These are phyloP conservation scores for Drosophila albomicans DNA, from an alignment of 1,140 invertebrate genomes.

Conservation along the genomic window DNA sequence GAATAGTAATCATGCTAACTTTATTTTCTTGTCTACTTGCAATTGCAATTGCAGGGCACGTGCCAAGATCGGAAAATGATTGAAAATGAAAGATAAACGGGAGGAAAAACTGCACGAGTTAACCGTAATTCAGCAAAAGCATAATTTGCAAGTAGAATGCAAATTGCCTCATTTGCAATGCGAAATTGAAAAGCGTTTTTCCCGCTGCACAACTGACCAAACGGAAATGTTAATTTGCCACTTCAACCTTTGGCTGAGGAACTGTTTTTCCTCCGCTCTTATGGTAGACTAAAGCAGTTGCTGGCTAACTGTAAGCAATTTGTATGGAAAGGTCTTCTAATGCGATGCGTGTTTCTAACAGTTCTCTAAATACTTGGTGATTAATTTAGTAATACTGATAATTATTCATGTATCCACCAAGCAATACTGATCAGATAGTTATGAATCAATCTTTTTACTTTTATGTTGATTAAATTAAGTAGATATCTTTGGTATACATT, in stretches of 20 bases:
- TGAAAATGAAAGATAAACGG: constrained; percentile 30
- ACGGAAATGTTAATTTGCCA: constrained; percentile 46
- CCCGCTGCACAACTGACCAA: constrained; percentile 23
- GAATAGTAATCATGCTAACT: too few species aligned
- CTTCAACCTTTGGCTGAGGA: constrained; percentile 24
- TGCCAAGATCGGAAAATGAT: constrained; percentile 6
- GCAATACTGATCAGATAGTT: too few species aligned
- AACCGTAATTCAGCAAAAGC: constrained; percentile 30
- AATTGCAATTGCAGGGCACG: background rate
- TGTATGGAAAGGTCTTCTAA: background rate
- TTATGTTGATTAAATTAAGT: too few species aligned
- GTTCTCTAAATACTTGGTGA: too few species aligned
- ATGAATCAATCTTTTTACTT: too few species aligned
- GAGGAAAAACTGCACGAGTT: constrained; percentile 32
- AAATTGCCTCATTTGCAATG: constrained; percentile 48
- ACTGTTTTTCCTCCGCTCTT: background rate
- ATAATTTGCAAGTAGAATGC: constrained; percentile 36
- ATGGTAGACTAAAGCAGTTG: background rate
- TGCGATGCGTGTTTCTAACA: background rate
- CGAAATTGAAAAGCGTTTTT: constrained; percentile 24
- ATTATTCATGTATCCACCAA: too few species aligned
- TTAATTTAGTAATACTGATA: too few species aligned
- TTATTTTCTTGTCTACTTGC: background rate
- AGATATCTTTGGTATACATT: too few species aligned
- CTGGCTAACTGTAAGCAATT: background rate